Base-by-base conservation (phyloP, 2,888 invertebrate genomes). In the Pachliopta kotzebuea region DNA sequence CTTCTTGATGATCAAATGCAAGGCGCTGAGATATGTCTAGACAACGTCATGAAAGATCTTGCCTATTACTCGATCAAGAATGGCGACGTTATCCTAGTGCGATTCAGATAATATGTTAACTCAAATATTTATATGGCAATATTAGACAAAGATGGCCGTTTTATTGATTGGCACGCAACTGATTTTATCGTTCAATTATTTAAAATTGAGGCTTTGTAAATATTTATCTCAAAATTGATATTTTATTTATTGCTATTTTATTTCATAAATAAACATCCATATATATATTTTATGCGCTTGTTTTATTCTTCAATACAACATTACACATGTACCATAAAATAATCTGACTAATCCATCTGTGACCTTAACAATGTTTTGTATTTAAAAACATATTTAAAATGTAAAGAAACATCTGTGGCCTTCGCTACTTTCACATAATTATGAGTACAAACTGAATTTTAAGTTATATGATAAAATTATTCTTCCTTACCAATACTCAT, bases 61-160 rank as follows among this genome's bases (percentile, higher is more conserved):
- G 94, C 94, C 58, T 97, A 95, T 82, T 98, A 95, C 85, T 97
- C 97, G 0, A 90, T 98, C 52, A 96, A 96, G 86, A 95, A 96
- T 75, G 96, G 96, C 67, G 97, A 98, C 85, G 94, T 93, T 66
- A 95, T 98, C 72, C 86, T 95, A 67, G 96, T 95, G 11, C 93
- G 94, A 74, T 95, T 94, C 93, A 86, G 86, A 75, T 91, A 88
- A 82, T 58, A 73, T 77, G 72, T 62, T 37, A 52, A 50, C 60
- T 31, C 20, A 70, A 67, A 67, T 64, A 26, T 49, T 60, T 60
- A 52, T 54, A 60, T 79, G 76, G 76, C 76, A 78, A 79, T 75
- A 74, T 70, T 70, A 56, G 66, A 68, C 61, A 61, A 65, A 63
- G 54, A 62, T 63, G 61, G 50, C 60, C 62, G 64, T 67, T 65